Conservation (phyloP, 2,113 vertebrate genomes). For the Eulemur macaco region DNA sequence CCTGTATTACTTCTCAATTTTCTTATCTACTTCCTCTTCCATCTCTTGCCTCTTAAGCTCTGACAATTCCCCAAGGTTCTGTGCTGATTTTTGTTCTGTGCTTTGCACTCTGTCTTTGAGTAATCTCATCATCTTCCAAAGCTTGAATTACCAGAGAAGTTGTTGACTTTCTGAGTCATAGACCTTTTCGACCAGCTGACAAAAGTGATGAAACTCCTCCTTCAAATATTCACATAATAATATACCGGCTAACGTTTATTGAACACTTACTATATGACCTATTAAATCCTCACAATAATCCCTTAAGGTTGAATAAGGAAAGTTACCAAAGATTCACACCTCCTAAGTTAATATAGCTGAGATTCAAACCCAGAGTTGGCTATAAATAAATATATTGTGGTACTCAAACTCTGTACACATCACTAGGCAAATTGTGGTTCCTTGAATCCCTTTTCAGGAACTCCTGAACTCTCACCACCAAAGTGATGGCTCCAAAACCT, state of each 20-base stretch:
- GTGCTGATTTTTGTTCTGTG: neutral
- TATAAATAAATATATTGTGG: neutral
- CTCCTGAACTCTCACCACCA: neutral
- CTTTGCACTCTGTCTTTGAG: neutral
- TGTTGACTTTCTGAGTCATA: neutral
- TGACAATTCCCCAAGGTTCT: neutral
- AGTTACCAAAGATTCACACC: neutral
- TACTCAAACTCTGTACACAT: neutral
- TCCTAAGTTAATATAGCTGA: neutral
- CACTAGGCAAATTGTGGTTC: neutral
- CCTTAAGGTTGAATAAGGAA: neutral
- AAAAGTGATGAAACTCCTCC: neutral
- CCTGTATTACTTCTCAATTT: neutral
- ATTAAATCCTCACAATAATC: neutral
- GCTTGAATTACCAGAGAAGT: neutral
- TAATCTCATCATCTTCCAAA: neutral
- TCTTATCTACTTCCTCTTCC: conserved; percentile 21
- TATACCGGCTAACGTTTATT: neutral
- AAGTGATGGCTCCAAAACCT: neutral
- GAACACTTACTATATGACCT: neutral
- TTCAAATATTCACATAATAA: neutral
- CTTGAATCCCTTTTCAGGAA: neutral
- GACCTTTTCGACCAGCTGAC: neutral
- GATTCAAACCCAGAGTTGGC: neutral
- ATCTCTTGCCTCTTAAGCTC: neutral